A percentile compares a stretch with the other conserved stretches of the same genome.
Evolutionary conservation across 2,797 vertebrate genomes (phyloP).

Genomic region (Myripristis jacobus): DNA sequence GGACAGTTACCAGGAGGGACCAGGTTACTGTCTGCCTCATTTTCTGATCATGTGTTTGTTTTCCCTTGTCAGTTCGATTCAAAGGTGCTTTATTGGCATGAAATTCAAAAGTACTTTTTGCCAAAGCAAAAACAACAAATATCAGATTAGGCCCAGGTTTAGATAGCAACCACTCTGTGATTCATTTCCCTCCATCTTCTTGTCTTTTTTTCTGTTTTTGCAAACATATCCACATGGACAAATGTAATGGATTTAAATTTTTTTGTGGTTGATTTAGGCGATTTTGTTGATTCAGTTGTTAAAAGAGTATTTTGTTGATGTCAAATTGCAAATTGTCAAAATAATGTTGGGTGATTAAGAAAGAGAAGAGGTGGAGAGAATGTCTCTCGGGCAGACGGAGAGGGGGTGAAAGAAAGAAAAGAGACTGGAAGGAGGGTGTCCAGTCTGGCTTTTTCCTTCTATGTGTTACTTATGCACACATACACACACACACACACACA

Average conservation of each 20-base stretch:
- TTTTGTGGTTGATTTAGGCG: no score
- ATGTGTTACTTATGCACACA: not conserved
- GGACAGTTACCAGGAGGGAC: constrained; percentile 38
- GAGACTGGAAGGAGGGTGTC: constrained; percentile 59
- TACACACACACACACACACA: constrained; percentile 24
- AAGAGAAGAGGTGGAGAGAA: constrained; percentile 54
- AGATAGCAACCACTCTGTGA: no score
- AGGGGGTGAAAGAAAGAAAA: constrained; percentile 35
- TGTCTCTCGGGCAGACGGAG: constrained; percentile 57
- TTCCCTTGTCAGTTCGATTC: constrained; percentile 8
- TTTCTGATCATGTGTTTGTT: not conserved
- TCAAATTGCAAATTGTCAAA: constrained; percentile 16
- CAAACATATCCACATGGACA: not conserved
- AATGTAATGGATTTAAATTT: not conserved
- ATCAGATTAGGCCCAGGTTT: no score
- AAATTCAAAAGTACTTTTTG: not conserved
- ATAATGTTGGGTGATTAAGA: constrained; percentile 48
- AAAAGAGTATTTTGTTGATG: not conserved
- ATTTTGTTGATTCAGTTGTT: not conserved
- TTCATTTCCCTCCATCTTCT: no score
- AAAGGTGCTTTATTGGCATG: not conserved
- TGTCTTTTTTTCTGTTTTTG: not conserved
- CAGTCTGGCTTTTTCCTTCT: constrained; percentile 80
- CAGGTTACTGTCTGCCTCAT: constrained; percentile 20
- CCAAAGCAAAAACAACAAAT: not conserved